Conservation (phyloP, 2,113 vertebrate species). For the Chinchilla lanigera region DNA sequence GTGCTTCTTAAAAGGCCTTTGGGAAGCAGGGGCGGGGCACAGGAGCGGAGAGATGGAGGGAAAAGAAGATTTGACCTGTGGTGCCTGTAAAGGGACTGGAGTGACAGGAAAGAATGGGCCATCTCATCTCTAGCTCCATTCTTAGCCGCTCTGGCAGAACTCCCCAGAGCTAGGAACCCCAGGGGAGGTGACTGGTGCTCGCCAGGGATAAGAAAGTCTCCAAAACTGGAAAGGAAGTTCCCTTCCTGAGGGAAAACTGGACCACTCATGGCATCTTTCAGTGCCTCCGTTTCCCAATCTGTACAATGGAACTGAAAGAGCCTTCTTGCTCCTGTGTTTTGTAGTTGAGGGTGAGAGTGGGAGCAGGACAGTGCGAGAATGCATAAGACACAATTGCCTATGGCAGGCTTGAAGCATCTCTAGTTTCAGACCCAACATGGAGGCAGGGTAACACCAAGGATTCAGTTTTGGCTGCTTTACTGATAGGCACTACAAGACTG, state of each 20-base stretch:
- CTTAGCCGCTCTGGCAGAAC: not conserved
- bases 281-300: not conserved
- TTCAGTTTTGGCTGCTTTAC: not conserved
- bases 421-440: constrained; percentile 3
- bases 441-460: not conserved
- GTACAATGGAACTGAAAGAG: not conserved
- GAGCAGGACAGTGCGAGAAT: not conserved
- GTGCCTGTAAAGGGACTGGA: not conserved
- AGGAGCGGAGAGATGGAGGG: not conserved
- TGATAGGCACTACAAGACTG: not conserved
- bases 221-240: constrained; percentile 8
- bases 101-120: not conserved
- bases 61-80: not conserved
- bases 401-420: not conserved
- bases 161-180: not conserved
- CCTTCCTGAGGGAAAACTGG: constrained; percentile 4
- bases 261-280: not conserved
- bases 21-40: constrained; percentile 11
- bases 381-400: not conserved
- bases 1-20: constrained; percentile 58
- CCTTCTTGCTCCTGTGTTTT: not conserved
- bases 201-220: not conserved
- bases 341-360: not conserved
- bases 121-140: not conserved
- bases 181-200: not conserved